Percentiles rank a stretch among this genome's conserved stretches.
Conservation (phyloP, 2,888 invertebrate species). For the Agrotis ipsilon region DNA sequence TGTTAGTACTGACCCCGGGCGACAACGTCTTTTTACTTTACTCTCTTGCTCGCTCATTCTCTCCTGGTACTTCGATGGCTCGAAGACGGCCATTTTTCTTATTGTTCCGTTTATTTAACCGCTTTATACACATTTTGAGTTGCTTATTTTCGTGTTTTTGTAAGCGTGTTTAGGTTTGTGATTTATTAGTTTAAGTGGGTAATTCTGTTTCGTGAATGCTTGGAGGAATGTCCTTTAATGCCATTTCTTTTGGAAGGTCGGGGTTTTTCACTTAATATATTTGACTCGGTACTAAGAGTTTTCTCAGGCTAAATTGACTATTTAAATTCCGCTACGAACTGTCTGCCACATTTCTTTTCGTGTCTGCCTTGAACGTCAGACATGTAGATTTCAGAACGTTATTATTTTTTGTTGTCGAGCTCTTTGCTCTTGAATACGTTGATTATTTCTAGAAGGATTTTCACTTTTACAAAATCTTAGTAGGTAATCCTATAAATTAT, state of each 20-base stretch:
- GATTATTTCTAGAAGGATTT: neutral
- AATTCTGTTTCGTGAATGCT: constrained; percentile 30
- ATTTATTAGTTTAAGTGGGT: constrained; percentile 46
- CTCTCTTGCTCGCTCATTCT: constrained; percentile 49
- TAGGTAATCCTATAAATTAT: no score
- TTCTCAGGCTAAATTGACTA: neutral
- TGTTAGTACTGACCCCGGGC: constrained; percentile 62
- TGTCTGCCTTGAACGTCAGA: neutral
- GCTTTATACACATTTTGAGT: constrained; percentile 41
- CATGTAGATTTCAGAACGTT: no score
- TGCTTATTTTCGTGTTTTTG: constrained; percentile 41
- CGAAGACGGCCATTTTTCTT: constrained; percentile 28
- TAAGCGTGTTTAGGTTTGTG: constrained; percentile 27
- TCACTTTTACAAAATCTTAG: neutral
- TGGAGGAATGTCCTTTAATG: constrained; percentile 6
- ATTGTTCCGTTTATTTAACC: constrained; percentile 56
- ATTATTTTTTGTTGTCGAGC: no score
- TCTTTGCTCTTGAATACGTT: neutral
- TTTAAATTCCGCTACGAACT: neutral
- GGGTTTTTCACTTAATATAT: constrained; percentile 8
- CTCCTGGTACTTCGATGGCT: constrained; percentile 27
- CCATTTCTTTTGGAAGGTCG: neutral
- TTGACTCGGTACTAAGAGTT: neutral
- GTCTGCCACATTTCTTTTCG: neutral
- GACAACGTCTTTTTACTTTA: constrained; percentile 55